These are phyloP conservation scores for Oreortyx pictus DNA, from an alignment of 2,797 vertebrate genomes.

Conservation along the genomic window DNA sequence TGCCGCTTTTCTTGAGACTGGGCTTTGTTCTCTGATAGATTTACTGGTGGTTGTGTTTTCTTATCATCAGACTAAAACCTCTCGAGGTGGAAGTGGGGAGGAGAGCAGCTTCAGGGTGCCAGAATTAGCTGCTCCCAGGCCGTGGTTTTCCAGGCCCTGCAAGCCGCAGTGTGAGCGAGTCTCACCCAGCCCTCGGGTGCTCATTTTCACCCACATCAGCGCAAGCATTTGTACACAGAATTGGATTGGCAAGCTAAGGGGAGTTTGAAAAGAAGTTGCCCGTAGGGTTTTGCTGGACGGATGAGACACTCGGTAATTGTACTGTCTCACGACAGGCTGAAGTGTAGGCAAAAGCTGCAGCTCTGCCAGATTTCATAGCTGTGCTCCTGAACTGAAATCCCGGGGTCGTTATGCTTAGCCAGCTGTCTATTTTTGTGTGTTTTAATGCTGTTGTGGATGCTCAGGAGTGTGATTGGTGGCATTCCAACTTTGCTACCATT, in stretches of 20 bases:
- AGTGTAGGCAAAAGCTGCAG: neutral
- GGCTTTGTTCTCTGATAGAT: neutral
- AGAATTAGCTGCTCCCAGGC: neutral
- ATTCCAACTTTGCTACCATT: neutral
- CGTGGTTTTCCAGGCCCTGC: neutral
- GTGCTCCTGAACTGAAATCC: neutral
- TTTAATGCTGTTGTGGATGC: neutral
- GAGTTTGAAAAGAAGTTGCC: neutral
- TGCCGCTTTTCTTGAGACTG: neutral
- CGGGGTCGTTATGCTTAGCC: neutral
- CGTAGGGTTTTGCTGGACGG: neutral
- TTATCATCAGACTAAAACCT: neutral
- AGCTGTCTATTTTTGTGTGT: neutral
- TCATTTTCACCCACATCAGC: conserved; percentile 21
- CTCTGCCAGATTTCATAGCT: neutral
- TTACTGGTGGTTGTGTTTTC: neutral
- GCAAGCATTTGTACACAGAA: neutral
- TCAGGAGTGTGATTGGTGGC: neutral
- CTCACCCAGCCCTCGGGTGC: conserved; percentile 45
- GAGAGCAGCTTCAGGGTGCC: neutral
- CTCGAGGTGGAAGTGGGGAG: neutral
- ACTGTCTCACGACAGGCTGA: neutral
- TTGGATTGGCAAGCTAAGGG: neutral
- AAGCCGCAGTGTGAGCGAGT: neutral
- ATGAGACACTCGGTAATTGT: neutral